A percentile compares a stretch with the other conserved stretches of the same genome.
Evolutionary conservation across 1,140 invertebrate genomes (phyloP).

Genomic region (Ladona fulva): DNA sequence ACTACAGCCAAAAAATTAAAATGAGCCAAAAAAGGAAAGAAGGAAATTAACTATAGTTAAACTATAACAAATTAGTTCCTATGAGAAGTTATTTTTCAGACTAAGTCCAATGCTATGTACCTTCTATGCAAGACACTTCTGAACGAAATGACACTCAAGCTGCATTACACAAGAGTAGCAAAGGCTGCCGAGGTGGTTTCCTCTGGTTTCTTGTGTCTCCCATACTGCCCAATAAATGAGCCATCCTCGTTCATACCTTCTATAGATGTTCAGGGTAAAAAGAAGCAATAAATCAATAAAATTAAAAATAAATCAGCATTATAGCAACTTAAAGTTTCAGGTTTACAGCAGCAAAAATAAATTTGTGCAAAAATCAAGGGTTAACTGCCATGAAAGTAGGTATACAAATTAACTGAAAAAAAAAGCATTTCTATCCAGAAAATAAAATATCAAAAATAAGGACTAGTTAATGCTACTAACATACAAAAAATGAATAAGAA

Average conservation of each 20-base stretch:
- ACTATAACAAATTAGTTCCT: too few relatives aligned
- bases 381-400: too few relatives aligned
- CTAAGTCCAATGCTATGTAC: background rate
- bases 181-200: conserved; percentile 62
- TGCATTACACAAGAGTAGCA: conserved; percentile 61
- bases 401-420: too few relatives aligned
- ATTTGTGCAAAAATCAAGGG: too few relatives aligned
- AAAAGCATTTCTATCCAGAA: too few relatives aligned
- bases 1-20: too few relatives aligned
- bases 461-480: too few relatives aligned
- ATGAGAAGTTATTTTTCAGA: too few relatives aligned
- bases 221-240: conserved; percentile 95
- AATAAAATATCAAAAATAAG: too few relatives aligned
- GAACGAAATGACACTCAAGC: conserved; percentile 16
- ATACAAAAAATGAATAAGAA: too few relatives aligned
- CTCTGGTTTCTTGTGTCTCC: conserved; percentile 56
- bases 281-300: conserved; percentile 9
- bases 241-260: conserved; percentile 97
- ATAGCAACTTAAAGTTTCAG: background rate
- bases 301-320: conserved; percentile 32
- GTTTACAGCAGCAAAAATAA: background rate
- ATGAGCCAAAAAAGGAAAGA: background rate
- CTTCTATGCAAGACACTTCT: conserved; percentile 12
- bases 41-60: conserved; percentile 17
- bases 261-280: conserved; percentile 23